Evolutionary conservation across 2,888 invertebrate species (phyloP).

Genomic region (Cordilura impudica): DNA sequence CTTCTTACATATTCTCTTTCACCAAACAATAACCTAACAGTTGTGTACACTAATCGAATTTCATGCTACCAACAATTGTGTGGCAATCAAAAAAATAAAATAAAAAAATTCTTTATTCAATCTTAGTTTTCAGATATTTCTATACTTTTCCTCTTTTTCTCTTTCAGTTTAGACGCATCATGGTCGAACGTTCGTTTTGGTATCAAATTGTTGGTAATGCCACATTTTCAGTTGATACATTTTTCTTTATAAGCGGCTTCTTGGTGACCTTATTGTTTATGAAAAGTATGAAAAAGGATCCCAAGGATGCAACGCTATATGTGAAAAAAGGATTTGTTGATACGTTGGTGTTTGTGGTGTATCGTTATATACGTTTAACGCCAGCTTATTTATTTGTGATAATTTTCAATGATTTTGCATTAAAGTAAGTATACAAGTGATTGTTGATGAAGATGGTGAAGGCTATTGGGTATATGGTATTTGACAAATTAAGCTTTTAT

Average conservation of each 20-base stretch:
- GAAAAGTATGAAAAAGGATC: constrained; percentile 80
- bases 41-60: background rate
- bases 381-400: constrained; percentile 90
- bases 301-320: constrained; percentile 68
- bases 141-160: constrained; percentile 4
- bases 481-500: too few relatives aligned
- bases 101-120: background rate
- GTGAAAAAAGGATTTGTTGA: constrained; percentile 67
- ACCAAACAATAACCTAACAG: too few relatives aligned
- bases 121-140: background rate
- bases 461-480: too few relatives aligned
- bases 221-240: constrained; percentile 91
- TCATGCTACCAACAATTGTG: background rate
- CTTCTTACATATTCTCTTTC: too few relatives aligned
- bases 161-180: constrained; percentile 82
- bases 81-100: background rate
- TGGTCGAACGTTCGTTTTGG: constrained; percentile 86
- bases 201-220: constrained; percentile 92
- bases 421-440: constrained; percentile 75
- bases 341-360: constrained; percentile 77
- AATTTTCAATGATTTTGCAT: constrained; percentile 84
- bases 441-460: background rate
- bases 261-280: constrained; percentile 86
- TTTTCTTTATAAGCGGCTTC: constrained; percentile 91
- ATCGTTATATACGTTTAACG: constrained; percentile 86